Conservation (phyloP, 2,797 vertebrate species). For the Vipera latastei region DNA sequence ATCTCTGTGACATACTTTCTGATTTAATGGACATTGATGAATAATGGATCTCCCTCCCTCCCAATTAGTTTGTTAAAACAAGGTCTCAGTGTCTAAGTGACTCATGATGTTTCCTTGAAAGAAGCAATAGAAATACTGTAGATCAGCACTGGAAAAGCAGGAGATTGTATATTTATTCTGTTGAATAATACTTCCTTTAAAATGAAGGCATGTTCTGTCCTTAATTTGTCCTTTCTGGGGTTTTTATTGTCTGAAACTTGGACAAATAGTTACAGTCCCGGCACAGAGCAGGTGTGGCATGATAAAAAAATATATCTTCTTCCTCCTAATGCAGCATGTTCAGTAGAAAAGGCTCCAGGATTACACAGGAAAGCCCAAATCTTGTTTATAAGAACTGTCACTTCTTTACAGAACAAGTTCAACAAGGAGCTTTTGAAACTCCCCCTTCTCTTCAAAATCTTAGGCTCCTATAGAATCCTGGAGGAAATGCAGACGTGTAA, state of each 20-base stretch:
- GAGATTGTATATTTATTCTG: not conserved
- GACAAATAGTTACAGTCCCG: not conserved
- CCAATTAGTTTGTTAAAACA: not conserved
- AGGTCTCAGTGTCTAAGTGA: not conserved
- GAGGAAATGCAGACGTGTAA: not conserved
- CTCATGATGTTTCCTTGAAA: not conserved
- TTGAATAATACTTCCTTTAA: not conserved
- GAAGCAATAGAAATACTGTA: not conserved
- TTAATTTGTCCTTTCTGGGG: not conserved
- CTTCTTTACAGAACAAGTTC: not conserved
- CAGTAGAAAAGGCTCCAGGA: not conserved
- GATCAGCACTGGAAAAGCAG: not conserved
- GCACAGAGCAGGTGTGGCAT: not conserved
- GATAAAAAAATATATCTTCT: not conserved
- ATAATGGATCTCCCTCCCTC: not conserved
- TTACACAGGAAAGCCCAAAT: not conserved
- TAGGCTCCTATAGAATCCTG: not conserved
- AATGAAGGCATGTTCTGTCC: not conserved
- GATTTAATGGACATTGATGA: not conserved
- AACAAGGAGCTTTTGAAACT: not conserved
- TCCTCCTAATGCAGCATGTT: not conserved
- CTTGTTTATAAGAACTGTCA: not conserved
- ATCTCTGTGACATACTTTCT: not conserved
- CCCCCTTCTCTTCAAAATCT: not conserved
- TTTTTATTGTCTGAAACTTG: not conserved